Conservation (phyloP, 2,113 vertebrate genomes). For the Catagonus wagneri region DNA sequence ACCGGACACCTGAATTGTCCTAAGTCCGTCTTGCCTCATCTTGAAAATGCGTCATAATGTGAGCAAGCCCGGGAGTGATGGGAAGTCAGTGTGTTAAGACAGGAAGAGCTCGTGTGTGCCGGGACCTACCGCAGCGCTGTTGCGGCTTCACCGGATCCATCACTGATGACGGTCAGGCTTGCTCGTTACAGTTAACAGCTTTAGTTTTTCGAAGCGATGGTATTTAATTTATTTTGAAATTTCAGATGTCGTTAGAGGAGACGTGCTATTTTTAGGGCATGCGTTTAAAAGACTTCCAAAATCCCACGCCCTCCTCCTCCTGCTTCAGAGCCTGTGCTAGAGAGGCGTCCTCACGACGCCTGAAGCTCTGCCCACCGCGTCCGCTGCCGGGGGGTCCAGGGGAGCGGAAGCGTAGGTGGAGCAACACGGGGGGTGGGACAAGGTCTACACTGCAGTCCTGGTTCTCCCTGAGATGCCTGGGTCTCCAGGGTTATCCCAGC, state of each 20-base stretch:
- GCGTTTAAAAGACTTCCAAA: background rate
- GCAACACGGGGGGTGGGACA: rapidly evolving
- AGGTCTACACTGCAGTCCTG: rapidly evolving
- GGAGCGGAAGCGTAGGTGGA: background rate
- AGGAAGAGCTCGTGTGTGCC: rapidly evolving
- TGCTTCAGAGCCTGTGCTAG: background rate
- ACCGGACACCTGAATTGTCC: rapidly evolving
- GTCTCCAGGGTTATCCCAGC: too few species aligned
- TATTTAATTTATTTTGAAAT: constrained; percentile 55
- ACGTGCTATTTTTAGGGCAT: constrained; percentile 8
- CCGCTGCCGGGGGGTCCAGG: background rate
- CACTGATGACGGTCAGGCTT: too few species aligned
- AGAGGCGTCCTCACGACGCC: background rate
- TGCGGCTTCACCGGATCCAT: background rate
- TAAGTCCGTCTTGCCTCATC: too few species aligned
- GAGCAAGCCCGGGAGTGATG: rapidly evolving
- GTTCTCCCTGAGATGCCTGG: background rate
- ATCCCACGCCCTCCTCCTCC: background rate
- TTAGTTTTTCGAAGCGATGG: background rate
- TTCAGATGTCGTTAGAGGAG: constrained; percentile 53
- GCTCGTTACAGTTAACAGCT: background rate
- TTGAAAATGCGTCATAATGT: rapidly evolving
- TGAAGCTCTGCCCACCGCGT: background rate
- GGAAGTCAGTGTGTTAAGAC: rapidly evolving
- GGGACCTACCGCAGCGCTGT: rapidly evolving